Evolutionary conservation across 2,888 invertebrate species (phyloP).

Genomic region (Mesoligia furuncula): DNA sequence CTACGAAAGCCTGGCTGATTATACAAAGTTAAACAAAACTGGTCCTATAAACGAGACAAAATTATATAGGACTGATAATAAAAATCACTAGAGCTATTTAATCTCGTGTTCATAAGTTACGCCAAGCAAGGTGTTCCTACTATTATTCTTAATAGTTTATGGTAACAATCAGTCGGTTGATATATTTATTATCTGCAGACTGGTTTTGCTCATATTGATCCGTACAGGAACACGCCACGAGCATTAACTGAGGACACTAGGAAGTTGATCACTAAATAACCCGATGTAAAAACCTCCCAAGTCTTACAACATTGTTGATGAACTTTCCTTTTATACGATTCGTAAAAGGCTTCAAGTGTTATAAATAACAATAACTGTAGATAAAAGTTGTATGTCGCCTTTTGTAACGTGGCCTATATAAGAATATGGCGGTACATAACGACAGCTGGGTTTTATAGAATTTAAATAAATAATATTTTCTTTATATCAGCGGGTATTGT

Average conservation of each 20-base stretch:
- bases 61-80: conserved; percentile 35
- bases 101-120: conserved; percentile 35
- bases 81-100: conserved; percentile 41
- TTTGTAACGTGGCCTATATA: conserved; percentile 78
- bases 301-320: conserved; percentile 58
- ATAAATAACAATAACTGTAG: conserved; percentile 77
- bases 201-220: conserved; percentile 60
- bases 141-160: conserved; percentile 58
- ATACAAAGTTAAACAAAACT: conserved; percentile 14
- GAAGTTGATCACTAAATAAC: conserved; percentile 55
- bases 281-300: conserved; percentile 35
- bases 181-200: conserved; percentile 57
- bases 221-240: conserved; percentile 44
- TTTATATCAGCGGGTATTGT: conserved; percentile 90
- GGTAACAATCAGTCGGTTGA: conserved; percentile 56
- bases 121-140: conserved; percentile 49
- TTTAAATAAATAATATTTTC: conserved; percentile 90
- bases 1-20: not conserved
- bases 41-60: conserved; percentile 14
- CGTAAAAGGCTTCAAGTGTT: conserved; percentile 66
- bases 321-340: conserved; percentile 70
- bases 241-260: conserved; percentile 49
- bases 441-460: conserved; percentile 85
- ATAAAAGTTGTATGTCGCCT: conserved; percentile 73
- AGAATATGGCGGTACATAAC: conserved; percentile 83